Base-by-base conservation (phyloP, 2,888 invertebrate genomes). In the Pyralis farinalis region DNA sequence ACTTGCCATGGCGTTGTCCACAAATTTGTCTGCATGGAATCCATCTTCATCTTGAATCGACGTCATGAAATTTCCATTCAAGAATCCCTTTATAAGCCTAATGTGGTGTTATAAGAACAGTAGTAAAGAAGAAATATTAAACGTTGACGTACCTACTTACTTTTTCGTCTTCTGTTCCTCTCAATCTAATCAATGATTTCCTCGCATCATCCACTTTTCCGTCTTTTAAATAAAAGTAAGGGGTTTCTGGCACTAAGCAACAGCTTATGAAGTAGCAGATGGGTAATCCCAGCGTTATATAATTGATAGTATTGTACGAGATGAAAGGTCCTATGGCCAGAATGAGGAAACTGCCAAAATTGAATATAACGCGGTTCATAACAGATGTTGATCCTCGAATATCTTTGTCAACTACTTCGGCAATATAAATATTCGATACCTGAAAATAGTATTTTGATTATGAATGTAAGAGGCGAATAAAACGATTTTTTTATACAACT, bases 191-290 rank as follows among this genome's bases (percentile, higher is more conserved):
- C 12, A 91, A 50, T n/a, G 70, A 81, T 3, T 62, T 63, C 43
- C 70, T 79, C 0, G 91, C 91, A 0, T 73, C 65, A 1, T 77
- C 74, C 0, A 82, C 70, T 8, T 77, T 71, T 0, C 85, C 83
- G 41, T 79, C 82, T 64, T 90, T 91, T 25, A 93, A 58, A 28
- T 91, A 70, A 51, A 77, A 91, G 53, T 92, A 91, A 0, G 92
- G 92, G 0, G 91, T 90, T 54, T 92, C 92, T 0, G 92, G 92
- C 59, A 92, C 90, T 73, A 89, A 90, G 42, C 76, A 67, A 49
- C 91, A 91, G 0, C 72, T 76, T 0, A 69, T 25, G 34, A 91
- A 85, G 54, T 88, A 91, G 1, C 75, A 46, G 0, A 86, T 40
- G 0, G 91, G 91, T 3, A 91, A 47, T 0, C 71, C 47, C 5